Evolutionary conservation across 2,888 invertebrate species (phyloP).

Genomic region (Hyposoter dolosus): DNA sequence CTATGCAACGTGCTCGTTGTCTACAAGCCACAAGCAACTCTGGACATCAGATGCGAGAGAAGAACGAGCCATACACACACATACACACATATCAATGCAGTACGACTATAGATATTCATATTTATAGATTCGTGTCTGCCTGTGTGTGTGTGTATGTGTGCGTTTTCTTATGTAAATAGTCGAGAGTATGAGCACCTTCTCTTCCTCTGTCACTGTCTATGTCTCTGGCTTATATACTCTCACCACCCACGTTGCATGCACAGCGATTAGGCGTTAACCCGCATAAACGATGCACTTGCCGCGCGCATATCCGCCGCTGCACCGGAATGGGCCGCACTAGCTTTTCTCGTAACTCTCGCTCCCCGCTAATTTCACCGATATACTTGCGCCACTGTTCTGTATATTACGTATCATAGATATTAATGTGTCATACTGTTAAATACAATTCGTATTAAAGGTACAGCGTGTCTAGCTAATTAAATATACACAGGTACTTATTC

Average conservation of each 20-base stretch:
- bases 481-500: conserved; percentile 22
- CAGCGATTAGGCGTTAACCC: conserved; percentile 73
- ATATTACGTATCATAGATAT: conserved; percentile 31
- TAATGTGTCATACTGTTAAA: conserved; percentile 17
- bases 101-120: neutral
- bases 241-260: conserved; percentile 71
- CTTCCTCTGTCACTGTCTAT: conserved; percentile 48
- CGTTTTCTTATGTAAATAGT: neutral
- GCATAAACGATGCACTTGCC: conserved; percentile 73
- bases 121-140: neutral
- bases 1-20: conserved; percentile 55
- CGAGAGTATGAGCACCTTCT: conserved; percentile 19
- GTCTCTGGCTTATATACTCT: conserved; percentile 62
- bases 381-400: conserved; percentile 10
- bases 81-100: neutral
- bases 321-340: conserved; percentile 61
- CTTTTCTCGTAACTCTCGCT: conserved; percentile 54
- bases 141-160: neutral
- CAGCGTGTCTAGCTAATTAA: conserved; percentile 1
- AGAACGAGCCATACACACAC: conserved; percentile 28
- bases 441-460: conserved; percentile 30
- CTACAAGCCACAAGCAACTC: conserved; percentile 38
- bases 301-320: conserved; percentile 62
- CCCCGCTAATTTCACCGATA: conserved; percentile 20
- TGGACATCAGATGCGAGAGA: conserved; percentile 45